Conservation (phyloP, 2,113 vertebrate species). For the Tetraodon nigroviridis region DNA sequence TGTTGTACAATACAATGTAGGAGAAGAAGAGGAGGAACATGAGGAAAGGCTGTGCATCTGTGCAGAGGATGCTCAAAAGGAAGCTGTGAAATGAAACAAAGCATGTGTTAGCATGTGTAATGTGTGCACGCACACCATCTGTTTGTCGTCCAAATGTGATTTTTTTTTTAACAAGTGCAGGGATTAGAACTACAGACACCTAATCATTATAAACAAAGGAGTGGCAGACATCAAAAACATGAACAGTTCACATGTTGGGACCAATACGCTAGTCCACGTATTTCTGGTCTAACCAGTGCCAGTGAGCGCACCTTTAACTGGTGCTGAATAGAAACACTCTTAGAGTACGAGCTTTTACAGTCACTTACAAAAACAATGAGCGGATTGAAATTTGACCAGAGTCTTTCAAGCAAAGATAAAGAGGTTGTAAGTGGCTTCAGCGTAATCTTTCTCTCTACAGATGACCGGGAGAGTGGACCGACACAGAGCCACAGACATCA, state of each 20-base stretch:
- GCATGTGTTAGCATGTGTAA: neutral
- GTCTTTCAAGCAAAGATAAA: slow-evolving; percentile 11
- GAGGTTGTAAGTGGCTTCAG: slow-evolving; percentile 1
- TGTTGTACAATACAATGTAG: slow-evolving; percentile 5
- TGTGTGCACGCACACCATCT: neutral
- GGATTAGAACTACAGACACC: slow-evolving; percentile 11
- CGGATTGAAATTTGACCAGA: slow-evolving; percentile 8
- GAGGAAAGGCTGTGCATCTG: neutral
- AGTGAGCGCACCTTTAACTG: no score
- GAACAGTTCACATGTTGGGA: no score
- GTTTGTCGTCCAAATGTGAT: slow-evolving; percentile 1
- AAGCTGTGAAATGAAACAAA: neutral
- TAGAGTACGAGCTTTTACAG: no score
- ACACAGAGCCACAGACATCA: slow-evolving; percentile 31
- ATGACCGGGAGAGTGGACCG: slow-evolving; percentile 16
- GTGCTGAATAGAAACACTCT: no score
- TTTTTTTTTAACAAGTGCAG: neutral
- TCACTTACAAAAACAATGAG: neutral
- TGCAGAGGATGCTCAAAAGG: neutral
- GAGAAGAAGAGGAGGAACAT: neutral
- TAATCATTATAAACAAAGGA: neutral
- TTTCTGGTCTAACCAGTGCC: no score
- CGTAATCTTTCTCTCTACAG: slow-evolving; percentile 4
- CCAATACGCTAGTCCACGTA: no score
- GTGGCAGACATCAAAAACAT: neutral